Conservation (phyloP, 2,888 invertebrate genomes). For the Luffia ferchaultella region DNA sequence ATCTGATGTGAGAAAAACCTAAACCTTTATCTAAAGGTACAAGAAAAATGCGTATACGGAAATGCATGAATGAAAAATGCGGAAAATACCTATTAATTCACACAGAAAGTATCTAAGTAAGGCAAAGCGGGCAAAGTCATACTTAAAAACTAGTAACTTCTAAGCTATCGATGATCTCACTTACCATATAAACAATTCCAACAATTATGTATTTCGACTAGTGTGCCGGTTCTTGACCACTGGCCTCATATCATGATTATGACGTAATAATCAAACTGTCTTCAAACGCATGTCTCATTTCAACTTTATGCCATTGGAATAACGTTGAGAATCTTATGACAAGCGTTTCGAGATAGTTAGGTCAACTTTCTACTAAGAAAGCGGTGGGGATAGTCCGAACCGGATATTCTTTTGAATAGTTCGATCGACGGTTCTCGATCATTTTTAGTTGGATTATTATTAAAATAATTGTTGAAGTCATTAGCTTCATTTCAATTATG, state of each 20-base stretch:
- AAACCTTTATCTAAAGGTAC: too few relatives aligned
- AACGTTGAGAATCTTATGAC: background rate
- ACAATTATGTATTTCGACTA: background rate
- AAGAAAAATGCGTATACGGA: too few relatives aligned
- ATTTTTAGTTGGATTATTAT: too few relatives aligned
- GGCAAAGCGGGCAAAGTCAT: too few relatives aligned
- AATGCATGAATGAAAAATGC: too few relatives aligned
- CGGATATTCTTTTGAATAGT: slow-evolving; percentile 21
- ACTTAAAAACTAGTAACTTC: too few relatives aligned
- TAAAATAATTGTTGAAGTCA: too few relatives aligned
- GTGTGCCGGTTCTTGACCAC: slow-evolving; percentile 4
- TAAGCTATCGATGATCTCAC: background rate
- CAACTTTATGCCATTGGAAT: background rate
- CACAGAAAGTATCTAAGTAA: too few relatives aligned
- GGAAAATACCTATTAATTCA: too few relatives aligned
- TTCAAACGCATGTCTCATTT: background rate
- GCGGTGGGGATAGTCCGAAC: slow-evolving; percentile 19
- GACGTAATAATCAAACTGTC: background rate
- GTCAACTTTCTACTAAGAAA: slow-evolving; percentile 24
- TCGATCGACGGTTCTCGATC: slow-evolving; percentile 22
- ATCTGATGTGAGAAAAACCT: too few relatives aligned
- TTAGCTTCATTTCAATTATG: too few relatives aligned
- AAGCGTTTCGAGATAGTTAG: slow-evolving; percentile 10
- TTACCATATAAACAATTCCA: background rate
- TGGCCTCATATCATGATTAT: background rate